Base-by-base conservation (phyloP, 1,140 invertebrate species). In the Eubasilissa regina region DNA sequence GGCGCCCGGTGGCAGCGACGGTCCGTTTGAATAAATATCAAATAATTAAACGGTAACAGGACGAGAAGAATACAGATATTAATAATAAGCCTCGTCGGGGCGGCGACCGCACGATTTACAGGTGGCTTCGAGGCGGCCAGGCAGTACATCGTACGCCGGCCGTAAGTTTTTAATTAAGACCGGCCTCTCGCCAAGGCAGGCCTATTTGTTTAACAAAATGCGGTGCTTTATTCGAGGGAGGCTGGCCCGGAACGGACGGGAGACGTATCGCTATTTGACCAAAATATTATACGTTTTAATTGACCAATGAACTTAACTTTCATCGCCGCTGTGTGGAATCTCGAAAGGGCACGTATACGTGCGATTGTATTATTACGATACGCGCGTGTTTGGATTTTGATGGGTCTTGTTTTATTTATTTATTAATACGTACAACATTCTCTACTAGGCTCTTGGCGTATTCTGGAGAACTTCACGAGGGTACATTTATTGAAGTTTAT, bases 201-300 rank as follows among this genome's bases (percentile, higher is more conserved):
- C 75, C 80, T 81, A 81, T 81, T 81, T 81, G 80, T 81, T 81
- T 76, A 78, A 79, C 80, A 75, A 81, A 81, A 58, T 81, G 76
- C 75, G 66, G 77, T 74, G 53, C 75, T 77, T 73, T 77, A 77
- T 76, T 25, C 70, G 60, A 45, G 56, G 72, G 70, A 73, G 60
- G 53, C 51, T 58, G 15, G 72, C 43, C 17, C 19, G n/a, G 72
- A n/a, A 35, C 47, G 17, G 51, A 43, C 25, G 35, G 25, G 25
- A 45, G 72, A 75, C 51, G 15, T 55, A 75, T 75, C 44, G 19
- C 64, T 68, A 45, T 68, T 68, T 68, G 10, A 45, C 64, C 64
- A 45, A 45, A 68, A 68, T 68, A 35, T 6, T 35, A 68, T 45
- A 68, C 13, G 17, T 45, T 68, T 68, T 68, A 68, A 68, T 68